Evolutionary conservation across 2,113 vertebrate species (phyloP), one percentile per base, ranked within the genome.

Genomic region (Sterrhoptilus dennistouni): DNA sequence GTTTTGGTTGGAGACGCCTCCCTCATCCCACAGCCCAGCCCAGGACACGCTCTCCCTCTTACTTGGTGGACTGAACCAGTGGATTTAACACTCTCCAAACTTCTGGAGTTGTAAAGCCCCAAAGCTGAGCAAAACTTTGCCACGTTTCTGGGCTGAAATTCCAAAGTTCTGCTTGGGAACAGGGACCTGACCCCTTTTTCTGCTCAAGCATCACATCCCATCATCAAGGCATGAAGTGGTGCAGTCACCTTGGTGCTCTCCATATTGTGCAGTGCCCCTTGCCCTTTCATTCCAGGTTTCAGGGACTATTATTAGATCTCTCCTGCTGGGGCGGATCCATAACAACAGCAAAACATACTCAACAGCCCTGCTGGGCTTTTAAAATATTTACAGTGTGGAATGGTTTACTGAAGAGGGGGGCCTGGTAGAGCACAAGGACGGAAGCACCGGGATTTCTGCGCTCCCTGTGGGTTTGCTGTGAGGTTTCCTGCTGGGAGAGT

Each of bases 361-460:
- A 59, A 21, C 71, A 91, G 83, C 91, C 92, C 83, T 71, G 82
- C 91, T 70, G 85, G 83, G 89, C 95, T 95, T 72, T 54, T 90
- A 85, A 96, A 97, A 96, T 96, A 97, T 97, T 96, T 96, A 95
- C 82, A 82, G 93, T 44, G 82, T 86, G 35, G 76, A 93, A 79
- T 68, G 74, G 90, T 96, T 96, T 68, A 74, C 72, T 57, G 35
- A 11, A 9, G 78, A 90, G 89, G 96, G 94, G 81, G 75, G 83
- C 65, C 92, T 95, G 89, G 85, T 95, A 50, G 75, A 89, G 82
- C 91, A 90, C 79, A 83, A 84, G 79, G 83, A 35, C 3, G 8
- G 75, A 33, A 92, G 90, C 87, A 38, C 50, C 20, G 0, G 79
- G 92, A 68, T 84, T 87, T 74, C 95, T 94, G 79, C 54, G 93